A percentile compares a stretch with the other conserved stretches of the same genome.
phyloP scores from a whole-genome alignment of 2,113 vertebrate genomes.

The Perca flavescens region DNA sequence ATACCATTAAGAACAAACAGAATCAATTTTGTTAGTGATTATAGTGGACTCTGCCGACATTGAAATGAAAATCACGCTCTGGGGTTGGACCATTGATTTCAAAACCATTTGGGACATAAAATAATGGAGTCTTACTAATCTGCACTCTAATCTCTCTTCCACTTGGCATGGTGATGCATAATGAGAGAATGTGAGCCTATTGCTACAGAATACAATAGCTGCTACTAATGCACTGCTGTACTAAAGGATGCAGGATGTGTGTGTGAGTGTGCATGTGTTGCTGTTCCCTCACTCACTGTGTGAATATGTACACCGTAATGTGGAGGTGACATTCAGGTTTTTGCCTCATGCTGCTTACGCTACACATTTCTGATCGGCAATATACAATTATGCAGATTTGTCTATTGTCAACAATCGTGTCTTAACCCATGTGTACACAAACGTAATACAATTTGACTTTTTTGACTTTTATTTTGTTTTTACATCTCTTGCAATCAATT shows the following conservation, averaged over 20 bases:
- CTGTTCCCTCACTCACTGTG: conserved; percentile 9
- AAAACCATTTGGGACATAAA: conserved; percentile 62
- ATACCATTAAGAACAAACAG: neutral
- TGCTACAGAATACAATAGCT: conserved; percentile 37
- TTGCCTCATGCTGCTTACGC: neutral
- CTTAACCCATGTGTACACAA: neutral
- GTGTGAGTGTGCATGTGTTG: conserved; percentile 8
- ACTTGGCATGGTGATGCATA: conserved; percentile 60
- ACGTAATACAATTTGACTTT: too few relatives aligned
- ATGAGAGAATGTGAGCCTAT: conserved; percentile 54
- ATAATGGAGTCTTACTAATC: conserved; percentile 69
- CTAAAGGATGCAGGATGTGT: neutral
- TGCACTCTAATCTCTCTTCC: conserved; percentile 69
- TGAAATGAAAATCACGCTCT: conserved; percentile 49
- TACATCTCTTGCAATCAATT: too few relatives aligned
- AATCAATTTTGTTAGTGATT: neutral
- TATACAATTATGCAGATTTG: neutral
- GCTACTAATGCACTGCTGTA: conserved; percentile 34
- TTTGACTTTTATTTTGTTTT: too few relatives aligned
- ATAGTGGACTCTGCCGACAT: conserved; percentile 18
- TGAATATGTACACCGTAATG: conserved; percentile 7
- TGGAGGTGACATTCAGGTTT: conserved; percentile 22
- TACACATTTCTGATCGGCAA: neutral
- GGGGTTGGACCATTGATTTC: conserved; percentile 59
- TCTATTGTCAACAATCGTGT: neutral